A percentile compares a stretch with the other conserved stretches of the same genome.
phyloP scores from a whole-genome alignment of 2,113 vertebrate species.

The Ptilonorhynchus violaceus region DNA sequence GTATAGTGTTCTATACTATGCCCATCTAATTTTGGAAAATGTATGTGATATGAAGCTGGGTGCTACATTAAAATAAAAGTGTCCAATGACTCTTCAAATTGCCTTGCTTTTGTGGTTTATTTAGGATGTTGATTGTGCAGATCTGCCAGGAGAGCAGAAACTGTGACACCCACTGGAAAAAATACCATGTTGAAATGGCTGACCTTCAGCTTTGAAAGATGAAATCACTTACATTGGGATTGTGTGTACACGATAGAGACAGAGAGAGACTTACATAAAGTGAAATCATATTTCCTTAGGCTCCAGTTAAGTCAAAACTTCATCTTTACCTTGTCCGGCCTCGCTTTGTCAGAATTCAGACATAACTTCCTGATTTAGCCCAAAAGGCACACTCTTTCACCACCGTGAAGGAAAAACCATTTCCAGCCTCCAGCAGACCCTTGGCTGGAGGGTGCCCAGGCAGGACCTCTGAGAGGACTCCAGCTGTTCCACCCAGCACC shows the following conservation, averaged over 20 bases:
- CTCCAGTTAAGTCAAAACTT: background rate
- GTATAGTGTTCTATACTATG: slow-evolving; percentile 23
- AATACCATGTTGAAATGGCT: background rate
- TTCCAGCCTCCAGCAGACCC: background rate
- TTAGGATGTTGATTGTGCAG: background rate
- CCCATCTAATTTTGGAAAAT: slow-evolving; percentile 52
- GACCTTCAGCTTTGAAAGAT: slow-evolving; percentile 29
- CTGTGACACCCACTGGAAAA: background rate
- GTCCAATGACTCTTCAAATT: slow-evolving; percentile 15
- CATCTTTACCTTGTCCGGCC: background rate
- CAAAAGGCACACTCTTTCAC: background rate
- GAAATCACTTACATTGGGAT: background rate
- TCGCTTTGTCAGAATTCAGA: background rate
- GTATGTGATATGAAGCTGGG: slow-evolving; percentile 64
- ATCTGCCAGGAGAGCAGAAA: background rate
- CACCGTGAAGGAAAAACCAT: background rate
- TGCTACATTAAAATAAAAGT: slow-evolving; percentile 71
- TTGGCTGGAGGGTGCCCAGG: accelerated
- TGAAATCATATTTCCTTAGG: background rate
- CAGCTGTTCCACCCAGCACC: background rate
- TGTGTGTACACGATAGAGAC: background rate
- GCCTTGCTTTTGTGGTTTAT: slow-evolving; percentile 30
- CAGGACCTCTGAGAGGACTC: background rate
- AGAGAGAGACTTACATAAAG: background rate
- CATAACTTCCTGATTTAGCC: background rate